Percentiles rank a stretch among this genome's conserved stretches.
phyloP scores from a whole-genome alignment of 2,113 vertebrate genomes.

The Apeltes quadracus region DNA sequence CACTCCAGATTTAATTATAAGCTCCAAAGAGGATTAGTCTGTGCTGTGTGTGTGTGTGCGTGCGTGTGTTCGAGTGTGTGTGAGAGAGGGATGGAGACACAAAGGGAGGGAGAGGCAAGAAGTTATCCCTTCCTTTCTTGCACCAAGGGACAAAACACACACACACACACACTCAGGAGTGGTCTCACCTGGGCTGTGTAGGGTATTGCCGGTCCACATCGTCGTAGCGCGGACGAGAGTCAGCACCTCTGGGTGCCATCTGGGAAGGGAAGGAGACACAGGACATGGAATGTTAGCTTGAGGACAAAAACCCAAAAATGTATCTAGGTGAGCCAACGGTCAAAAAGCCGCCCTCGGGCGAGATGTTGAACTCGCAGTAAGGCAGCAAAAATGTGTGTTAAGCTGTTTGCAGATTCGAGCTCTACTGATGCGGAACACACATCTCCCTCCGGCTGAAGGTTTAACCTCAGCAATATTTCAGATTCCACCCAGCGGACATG shows the following conservation, averaged over 20 bases:
- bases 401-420: not conserved
- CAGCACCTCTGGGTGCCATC: slow-evolving; percentile 86
- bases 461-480: slow-evolving; percentile 34
- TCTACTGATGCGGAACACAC: not conserved
- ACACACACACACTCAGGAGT: not conserved
- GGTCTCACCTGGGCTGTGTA: slow-evolving; percentile 86
- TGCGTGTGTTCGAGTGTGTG: slow-evolving; percentile 42
- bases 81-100: slow-evolving; percentile 43
- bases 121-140: slow-evolving; percentile 51
- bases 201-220: slow-evolving; percentile 85
- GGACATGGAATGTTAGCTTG: not conserved
- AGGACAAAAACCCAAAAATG: not conserved
- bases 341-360: not conserved
- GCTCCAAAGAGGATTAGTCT: slow-evolving; percentile 81
- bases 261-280: slow-evolving; percentile 73
- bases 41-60: slow-evolving; percentile 38
- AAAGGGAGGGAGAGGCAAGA: slow-evolving; percentile 54
- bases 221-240: slow-evolving; percentile 83
- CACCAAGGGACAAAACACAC: slow-evolving; percentile 11
- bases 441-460: slow-evolving; percentile 14
- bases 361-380: not conserved
- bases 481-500: not conserved
- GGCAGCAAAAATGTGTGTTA: not conserved
- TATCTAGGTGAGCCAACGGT: not conserved
- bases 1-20: slow-evolving; percentile 84